These are phyloP conservation scores for Natator depressus DNA, from an alignment of 2,113 vertebrate genomes.

Conservation along the genomic window DNA sequence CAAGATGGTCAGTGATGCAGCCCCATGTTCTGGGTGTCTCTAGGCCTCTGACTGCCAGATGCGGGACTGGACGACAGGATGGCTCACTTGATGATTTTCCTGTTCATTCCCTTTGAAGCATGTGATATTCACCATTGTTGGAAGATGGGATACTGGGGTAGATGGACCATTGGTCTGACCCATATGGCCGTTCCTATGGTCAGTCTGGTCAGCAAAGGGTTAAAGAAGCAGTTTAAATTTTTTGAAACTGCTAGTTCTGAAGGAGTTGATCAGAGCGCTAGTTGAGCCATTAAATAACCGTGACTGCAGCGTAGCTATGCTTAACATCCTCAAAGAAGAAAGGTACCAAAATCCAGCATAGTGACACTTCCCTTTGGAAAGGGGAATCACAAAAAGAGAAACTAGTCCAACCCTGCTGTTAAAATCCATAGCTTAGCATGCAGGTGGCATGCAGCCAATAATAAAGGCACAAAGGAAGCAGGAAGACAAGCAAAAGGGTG, in stretches of 20 bases:
- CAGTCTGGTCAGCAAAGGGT: neutral
- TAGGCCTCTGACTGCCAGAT: too few species aligned
- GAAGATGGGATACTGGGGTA: neutral
- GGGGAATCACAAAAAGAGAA: neutral
- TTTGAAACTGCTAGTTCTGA: neutral
- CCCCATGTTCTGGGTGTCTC: too few species aligned
- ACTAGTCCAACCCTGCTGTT: neutral
- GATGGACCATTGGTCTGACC: neutral
- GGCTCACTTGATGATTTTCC: too few species aligned
- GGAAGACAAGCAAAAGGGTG: neutral
- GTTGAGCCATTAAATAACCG: neutral
- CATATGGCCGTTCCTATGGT: neutral
- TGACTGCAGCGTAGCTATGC: neutral
- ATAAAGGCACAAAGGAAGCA: neutral
- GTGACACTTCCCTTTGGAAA: neutral
- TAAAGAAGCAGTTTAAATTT: neutral
- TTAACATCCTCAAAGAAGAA: neutral
- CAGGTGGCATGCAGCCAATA: fast-evolving
- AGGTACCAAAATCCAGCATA: neutral
- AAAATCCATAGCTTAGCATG: neutral
- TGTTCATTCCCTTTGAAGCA: too few species aligned
- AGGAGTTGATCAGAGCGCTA: neutral
- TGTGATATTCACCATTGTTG: neutral
- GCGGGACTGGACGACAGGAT: too few species aligned
- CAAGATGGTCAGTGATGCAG: too few species aligned